Evolutionary conservation across 2,797 vertebrate species (phyloP).

Genomic region (Chromis chromis): DNA sequence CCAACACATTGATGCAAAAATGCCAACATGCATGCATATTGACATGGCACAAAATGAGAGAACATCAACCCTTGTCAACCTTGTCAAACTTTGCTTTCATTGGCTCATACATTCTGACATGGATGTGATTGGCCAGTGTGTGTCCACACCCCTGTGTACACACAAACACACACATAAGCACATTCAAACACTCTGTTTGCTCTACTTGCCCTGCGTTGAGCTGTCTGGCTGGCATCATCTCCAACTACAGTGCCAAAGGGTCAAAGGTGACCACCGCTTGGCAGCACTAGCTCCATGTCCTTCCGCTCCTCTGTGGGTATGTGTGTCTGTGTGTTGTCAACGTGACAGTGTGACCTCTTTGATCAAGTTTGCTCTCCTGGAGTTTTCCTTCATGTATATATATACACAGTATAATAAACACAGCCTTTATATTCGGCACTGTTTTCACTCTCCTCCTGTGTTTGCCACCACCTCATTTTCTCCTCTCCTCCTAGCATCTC

Average conservation of each 20-base stretch:
- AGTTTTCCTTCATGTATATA: constrained; percentile 60
- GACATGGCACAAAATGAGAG: constrained; percentile 56
- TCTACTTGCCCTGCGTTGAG: constrained; percentile 72
- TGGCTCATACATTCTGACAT: constrained; percentile 54
- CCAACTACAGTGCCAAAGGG: constrained; percentile 70
- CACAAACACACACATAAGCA: constrained; percentile 47
- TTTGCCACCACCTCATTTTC: constrained; percentile 57
- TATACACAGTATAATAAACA: constrained; percentile 56
- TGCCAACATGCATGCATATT: constrained; percentile 32
- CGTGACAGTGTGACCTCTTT: constrained; percentile 73
- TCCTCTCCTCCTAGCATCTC: constrained; percentile 52
- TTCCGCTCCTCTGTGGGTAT: constrained; percentile 59
- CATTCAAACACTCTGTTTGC: constrained; percentile 64
- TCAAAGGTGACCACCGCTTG: constrained; percentile 76
- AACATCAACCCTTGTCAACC: constrained; percentile 59
- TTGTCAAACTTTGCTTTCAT: constrained; percentile 56
- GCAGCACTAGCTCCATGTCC: constrained; percentile 66
- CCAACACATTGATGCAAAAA: constrained; percentile 15
- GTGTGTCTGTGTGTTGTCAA: constrained; percentile 64
- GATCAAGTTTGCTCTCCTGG: constrained; percentile 64
- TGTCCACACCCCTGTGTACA: constrained; percentile 66
- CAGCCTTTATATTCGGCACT: constrained; percentile 39
- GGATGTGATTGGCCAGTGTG: constrained; percentile 63
- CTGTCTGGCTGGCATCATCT: constrained; percentile 77
- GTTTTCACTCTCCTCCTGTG: constrained; percentile 33